Evolutionary conservation across 2,888 invertebrate species (phyloP), one percentile per base, ranked within the genome.

Genomic region (Stramonita haemastoma): DNA sequence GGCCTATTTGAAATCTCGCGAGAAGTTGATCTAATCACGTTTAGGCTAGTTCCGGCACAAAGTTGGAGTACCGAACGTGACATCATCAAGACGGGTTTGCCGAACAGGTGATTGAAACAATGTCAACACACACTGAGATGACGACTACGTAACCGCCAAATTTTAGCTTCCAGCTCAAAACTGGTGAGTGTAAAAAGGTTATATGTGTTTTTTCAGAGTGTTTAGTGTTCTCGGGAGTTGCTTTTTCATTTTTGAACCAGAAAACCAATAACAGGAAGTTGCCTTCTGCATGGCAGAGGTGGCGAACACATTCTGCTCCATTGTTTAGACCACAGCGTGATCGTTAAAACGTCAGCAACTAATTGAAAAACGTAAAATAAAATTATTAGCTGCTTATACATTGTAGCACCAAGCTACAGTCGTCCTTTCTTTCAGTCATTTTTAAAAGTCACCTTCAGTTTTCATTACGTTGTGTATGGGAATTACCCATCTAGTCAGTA

Each of bases 11-110:
- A 70, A 60, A 2, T 60, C 81, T 81, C 81, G 83, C 83, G 88
- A n/a, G 81, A 66, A 57, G 11, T 22, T 66, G 29, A 11, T 17
- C 13, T 84, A 46, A 22, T n/a, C 13, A 85, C 85, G 85, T 60
- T 70, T 60, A 26, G 73, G n/a, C n/a, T n/a, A n/a, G n/a, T 73
- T 86, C 36, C 34, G 34, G 29, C 17, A 34, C 57, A 34, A 60
- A 79, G 29, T 32, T 26, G 29, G 36, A 22, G 57, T 88, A 86
- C 73, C 90, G 91, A 83, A 79, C 89, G 91, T 93, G 93, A 92
- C 93, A 91, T 91, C 93, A 92, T 92, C 91, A 90, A 92, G 92
- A 92, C 92, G 91, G 92, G 92, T 89, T 92, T 91, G 91, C 92
- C 91, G 91, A 92, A 92, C 92, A 92, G 92, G 92, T 93, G 92